Evolutionary conservation across 2,888 invertebrate genomes (phyloP).

Genomic region (Ischnus inquisitorius): DNA sequence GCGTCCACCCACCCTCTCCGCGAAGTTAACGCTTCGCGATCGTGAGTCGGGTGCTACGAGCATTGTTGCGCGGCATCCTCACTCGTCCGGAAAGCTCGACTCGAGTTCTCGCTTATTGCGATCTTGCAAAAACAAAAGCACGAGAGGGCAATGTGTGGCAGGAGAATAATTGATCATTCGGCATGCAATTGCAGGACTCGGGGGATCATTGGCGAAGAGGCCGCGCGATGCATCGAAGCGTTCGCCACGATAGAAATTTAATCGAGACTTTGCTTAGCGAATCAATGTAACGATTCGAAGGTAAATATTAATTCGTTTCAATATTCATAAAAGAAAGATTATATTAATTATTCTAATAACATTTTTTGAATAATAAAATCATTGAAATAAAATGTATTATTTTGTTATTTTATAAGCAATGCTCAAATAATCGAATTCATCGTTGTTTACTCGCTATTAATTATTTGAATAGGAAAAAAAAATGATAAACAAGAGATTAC

Average conservation of each 20-base stretch:
- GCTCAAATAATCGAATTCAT: too few species aligned
- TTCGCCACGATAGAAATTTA: not conserved
- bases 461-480: too few species aligned
- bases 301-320: too few species aligned
- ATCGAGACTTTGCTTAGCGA: too few species aligned
- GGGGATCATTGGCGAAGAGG: not conserved
- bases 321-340: too few species aligned
- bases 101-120: not conserved
- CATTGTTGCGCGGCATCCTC: slow-evolving; percentile 15
- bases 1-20: slow-evolving; percentile 73
- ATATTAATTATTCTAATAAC: too few species aligned
- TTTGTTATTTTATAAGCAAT: too few species aligned
- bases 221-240: not conserved
- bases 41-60: not conserved
- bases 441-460: too few species aligned
- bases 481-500: too few species aligned
- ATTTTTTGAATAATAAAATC: too few species aligned
- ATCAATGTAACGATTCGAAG: too few species aligned
- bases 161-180: slow-evolving; percentile 1
- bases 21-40: slow-evolving; percentile 58
- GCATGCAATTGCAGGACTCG: not conserved
- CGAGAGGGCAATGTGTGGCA: not conserved
- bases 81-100: not conserved
- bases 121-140: not conserved
- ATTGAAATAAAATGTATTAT: too few species aligned